Base-by-base conservation (phyloP, 2,797 vertebrate species). In the Streptopelia turtur region DNA sequence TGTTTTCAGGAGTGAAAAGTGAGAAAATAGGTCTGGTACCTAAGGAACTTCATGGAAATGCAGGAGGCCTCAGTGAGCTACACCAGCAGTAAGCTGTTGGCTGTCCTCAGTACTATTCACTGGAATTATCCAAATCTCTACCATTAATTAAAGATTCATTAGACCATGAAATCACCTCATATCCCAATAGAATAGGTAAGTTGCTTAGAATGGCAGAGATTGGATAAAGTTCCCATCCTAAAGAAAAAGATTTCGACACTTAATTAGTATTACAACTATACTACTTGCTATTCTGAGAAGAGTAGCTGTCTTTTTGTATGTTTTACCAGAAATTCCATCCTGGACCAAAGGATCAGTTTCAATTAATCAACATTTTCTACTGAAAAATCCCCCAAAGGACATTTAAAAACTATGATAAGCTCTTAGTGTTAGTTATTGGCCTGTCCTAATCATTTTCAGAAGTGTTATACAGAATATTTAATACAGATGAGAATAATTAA, bases 401-500 rank as follows among this genome's bases (percentile, higher is more conserved):
- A 87, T 94, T 94, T 94, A 70, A 91, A 96, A 94, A 87, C 72
- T 68, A 37, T 83, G 94, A 95, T 95, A 95, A 96, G 89, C 81
- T 85, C 86, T 85, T 95, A 89, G 70, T 89, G 66, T 92, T 95
- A 95, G 93, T 95, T 94, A 95, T 89, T 94, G 90, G 95, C 83
- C 88, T 94, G 81, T 92, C 56, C 90, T 95, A 95, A 95, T 95
- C 24, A 95, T 95, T 96, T 95, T 93, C 83, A 95, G 88, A 95
- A 93, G 93, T 95, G 95, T 96, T 92, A 90, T 60, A 93, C 95
- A 90, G 96, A 97, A 97, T 95, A 87, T 90, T 95, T 97, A 95
- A 96, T 96, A 92, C 59, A 90, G 90, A 90, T 87, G 94, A 95
- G 94, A 93, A 97, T 94, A 97, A 97, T 96, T 96, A 97, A 96